phyloP scores from a whole-genome alignment of 2,888 invertebrate species.

The Acanthoscelides obtectus region DNA sequence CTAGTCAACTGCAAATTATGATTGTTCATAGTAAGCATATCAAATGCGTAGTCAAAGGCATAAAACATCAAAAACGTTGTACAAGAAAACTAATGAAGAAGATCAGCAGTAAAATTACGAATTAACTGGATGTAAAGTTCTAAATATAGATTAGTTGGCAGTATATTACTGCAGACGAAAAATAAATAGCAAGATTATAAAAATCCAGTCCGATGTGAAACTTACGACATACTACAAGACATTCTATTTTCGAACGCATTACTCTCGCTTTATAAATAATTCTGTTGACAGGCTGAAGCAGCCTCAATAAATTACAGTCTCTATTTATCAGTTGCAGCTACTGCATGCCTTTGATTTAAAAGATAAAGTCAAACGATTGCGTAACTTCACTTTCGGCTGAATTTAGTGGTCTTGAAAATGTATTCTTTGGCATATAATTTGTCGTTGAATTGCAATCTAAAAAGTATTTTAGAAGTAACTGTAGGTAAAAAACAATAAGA shows the following conservation, averaged over 20 bases:
- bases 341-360: neutral
- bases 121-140: constrained; percentile 20
- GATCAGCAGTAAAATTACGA: constrained; percentile 8
- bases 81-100: neutral
- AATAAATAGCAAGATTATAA: neutral
- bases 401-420: too few relatives aligned
- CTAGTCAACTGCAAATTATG: too few relatives aligned
- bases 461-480: too few relatives aligned
- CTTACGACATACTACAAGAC: neutral
- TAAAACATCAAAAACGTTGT: neutral
- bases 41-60: neutral
- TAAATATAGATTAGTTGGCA: constrained; percentile 17
- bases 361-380: too few relatives aligned
- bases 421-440: too few relatives aligned
- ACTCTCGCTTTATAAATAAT: neutral
- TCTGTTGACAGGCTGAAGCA: neutral
- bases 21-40: too few relatives aligned
- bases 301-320: neutral
- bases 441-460: too few relatives aligned
- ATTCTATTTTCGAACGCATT: neutral
- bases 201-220: neutral
- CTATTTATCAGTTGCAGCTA: neutral
- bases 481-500: too few relatives aligned
- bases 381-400: too few relatives aligned
- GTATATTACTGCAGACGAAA: constrained; percentile 13